A percentile compares a stretch with the other conserved stretches of the same genome.
Conservation (phyloP, 2,888 invertebrate genomes). For the Gymnoscelis rufifasciata region DNA sequence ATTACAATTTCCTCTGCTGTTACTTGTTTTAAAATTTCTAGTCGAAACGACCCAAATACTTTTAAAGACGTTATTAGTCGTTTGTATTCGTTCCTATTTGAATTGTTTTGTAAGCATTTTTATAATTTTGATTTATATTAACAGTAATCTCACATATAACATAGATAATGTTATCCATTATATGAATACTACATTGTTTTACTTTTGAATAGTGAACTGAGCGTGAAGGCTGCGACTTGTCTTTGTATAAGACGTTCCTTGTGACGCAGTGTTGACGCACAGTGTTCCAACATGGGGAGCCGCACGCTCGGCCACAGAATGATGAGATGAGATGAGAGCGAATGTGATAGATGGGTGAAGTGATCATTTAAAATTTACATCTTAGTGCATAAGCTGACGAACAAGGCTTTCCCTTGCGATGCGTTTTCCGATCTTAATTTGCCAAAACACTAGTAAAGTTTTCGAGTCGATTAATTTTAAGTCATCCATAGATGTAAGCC, state of each 20-base stretch:
- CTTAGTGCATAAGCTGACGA: slow-evolving; percentile 54
- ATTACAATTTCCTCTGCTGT: slow-evolving; percentile 47
- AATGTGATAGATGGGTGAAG: slow-evolving; percentile 49
- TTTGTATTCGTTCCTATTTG: slow-evolving; percentile 63
- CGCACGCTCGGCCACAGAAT: slow-evolving; percentile 8
- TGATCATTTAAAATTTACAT: slow-evolving; percentile 52
- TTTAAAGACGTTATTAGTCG: slow-evolving; percentile 54
- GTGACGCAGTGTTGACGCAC: not conserved
- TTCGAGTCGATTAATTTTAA: slow-evolving; percentile 77
- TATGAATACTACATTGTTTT: slow-evolving; percentile 45
- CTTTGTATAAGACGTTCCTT: no score
- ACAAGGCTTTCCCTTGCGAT: slow-evolving; percentile 34
- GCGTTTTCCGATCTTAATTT: slow-evolving; percentile 26
- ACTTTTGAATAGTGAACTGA: slow-evolving; percentile 9
- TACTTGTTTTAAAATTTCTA: slow-evolving; percentile 60
- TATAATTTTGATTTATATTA: slow-evolving; percentile 34
- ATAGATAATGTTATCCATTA: slow-evolving; percentile 54
- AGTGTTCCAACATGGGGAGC: not conserved
- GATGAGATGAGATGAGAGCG: slow-evolving; percentile 56
- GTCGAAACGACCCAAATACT: slow-evolving; percentile 69
- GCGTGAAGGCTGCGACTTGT: no score
- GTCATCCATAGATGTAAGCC: slow-evolving; percentile 69
- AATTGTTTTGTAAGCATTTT: slow-evolving; percentile 44
- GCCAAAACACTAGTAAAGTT: slow-evolving; percentile 54
- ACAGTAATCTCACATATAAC: slow-evolving; percentile 49